Base-by-base conservation (phyloP, 2,888 invertebrate genomes). In the Lymantria dispar region DNA sequence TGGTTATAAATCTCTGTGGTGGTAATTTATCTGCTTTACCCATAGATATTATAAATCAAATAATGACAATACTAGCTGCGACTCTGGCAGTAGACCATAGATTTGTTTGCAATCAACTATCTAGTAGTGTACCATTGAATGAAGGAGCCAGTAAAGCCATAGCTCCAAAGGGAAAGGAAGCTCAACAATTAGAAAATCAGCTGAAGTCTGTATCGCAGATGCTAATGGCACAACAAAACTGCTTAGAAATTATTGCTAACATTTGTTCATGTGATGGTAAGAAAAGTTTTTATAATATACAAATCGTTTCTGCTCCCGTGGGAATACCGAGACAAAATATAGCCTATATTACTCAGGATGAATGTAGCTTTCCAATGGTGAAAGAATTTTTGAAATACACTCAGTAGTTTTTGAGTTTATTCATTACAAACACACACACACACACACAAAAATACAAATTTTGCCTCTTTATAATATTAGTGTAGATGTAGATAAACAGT, bases 181-280 rank as follows among this genome's bases (percentile, higher is more conserved):
- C 81, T 3, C 82, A 85, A 43, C 75, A 78, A 2, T 73, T 92
- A 11, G 92, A 92, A 22, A 87, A 82, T 47, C 87, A 92, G 47
- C 67, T 93, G 3, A 86, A 88, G 54, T 83, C 92, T 44, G 78
- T 92, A 1, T 85, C 85, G 54, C 88, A 92, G 63, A 82, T 95
- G 53, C 70, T 95, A n/a, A 92, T 93, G 58, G 94, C 94, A 0
- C 95, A 95, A 72, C 93, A 94, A 64, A 92, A 93, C 72, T 93
- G 94, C 0, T 82, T 95, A 41, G 95, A 96, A 83, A 93, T 95
- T 55, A 80, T 95, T 50, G 93, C 95, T 22, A 96, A 96, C 78
- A 83, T 95, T 47, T 94, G 95, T 70, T 93, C 94, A 33, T 84
- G 92, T 70, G 94, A 94, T 73, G 94, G 94, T 93, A 84, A 82